Evolutionary conservation across 2,888 invertebrate genomes (phyloP), one percentile per base, ranked within the genome.

Genomic region (Athetis lepigone): DNA sequence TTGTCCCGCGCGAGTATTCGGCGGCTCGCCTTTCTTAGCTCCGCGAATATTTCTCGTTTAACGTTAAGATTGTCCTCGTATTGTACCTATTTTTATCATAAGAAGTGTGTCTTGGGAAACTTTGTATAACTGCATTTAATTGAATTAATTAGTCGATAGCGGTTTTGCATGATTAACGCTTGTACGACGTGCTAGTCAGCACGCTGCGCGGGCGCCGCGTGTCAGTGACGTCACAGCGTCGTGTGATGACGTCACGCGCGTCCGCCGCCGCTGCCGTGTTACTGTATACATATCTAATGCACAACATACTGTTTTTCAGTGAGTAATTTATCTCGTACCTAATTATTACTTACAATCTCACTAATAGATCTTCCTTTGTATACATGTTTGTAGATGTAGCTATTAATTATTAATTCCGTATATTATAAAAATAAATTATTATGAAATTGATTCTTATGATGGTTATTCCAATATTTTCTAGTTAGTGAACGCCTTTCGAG

Each of bases 381-480:
- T 81, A 82, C 79, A 79, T 79, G 68, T 86, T 81, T 51, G 82
- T 88, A 86, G 84, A 84, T 73, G 72, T 86, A 87, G 80, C 63
- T 70, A 74, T 63, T 73, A 58, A 68, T 70, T 25, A 72, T 75
- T 75, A 79, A 83, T 82, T 82, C 80, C 77, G 76, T 70, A 75
- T 77, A 67, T 78, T 61, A 51, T 77, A 74, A 80, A 78, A 75
- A 64, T 77, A 65, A 73, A 81, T 65, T 60, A 79, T 82, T 85
- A 83, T 84, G 75, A 82, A 85, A 86, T 84, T 79, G 75, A 86
- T 88, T 91, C 89, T 90, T 90, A 91, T 91, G 88, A 90, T 84
- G 88, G 85, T 86, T 87, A 89, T 91, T 90, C 88, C 90, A 88
- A 89, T 81, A 66, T 85, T 86, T 84, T 88, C 88, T 87, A 91